These are phyloP conservation scores for Epinephelus malabaricus DNA, from an alignment of 2,797 vertebrate genomes.

Conservation along the genomic window DNA sequence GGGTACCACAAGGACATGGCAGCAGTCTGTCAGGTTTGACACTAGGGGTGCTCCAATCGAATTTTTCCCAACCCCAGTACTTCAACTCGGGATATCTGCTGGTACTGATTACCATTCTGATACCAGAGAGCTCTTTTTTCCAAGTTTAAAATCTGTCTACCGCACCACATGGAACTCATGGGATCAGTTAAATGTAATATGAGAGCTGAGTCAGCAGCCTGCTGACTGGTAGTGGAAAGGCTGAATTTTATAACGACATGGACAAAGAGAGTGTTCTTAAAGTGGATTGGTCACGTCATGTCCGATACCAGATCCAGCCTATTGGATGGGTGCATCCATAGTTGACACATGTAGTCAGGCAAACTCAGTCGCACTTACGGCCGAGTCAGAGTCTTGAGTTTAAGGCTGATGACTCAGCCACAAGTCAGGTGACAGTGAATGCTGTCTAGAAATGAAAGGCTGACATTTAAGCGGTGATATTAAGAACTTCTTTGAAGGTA, in stretches of 20 bases:
- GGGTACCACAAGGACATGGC: neutral
- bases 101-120: neutral
- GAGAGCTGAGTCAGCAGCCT: neutral
- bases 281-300: neutral
- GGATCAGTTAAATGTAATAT: neutral
- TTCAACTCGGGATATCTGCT: neutral
- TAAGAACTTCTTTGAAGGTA: no score
- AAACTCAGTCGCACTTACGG: neutral
- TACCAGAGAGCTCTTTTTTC: neutral
- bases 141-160: neutral
- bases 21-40: neutral
- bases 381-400: neutral
- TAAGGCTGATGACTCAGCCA: neutral
- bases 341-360: neutral
- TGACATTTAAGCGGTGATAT: no score
- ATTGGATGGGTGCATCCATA: neutral
- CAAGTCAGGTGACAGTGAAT: neutral
- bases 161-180: neutral
- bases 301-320: neutral
- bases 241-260: neutral
- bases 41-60: neutral
- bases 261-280: neutral
- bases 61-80: neutral
- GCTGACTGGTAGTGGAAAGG: neutral
- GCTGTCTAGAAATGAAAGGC: no score